Percentiles rank a stretch among this genome's conserved stretches.
phyloP scores from a whole-genome alignment of 2,888 invertebrate species.

The Chouioia cunea region DNA sequence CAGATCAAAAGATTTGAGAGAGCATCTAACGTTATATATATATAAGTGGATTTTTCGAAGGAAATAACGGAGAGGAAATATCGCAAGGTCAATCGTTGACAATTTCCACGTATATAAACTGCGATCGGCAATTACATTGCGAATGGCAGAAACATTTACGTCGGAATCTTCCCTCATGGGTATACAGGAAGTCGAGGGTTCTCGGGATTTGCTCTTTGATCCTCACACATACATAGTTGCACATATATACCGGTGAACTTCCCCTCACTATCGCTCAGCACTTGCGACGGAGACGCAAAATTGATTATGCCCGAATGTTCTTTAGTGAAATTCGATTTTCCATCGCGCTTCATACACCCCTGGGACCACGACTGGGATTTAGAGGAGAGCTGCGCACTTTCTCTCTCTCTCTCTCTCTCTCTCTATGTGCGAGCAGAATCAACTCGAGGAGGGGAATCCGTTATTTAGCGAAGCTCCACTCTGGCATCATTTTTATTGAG shows the following conservation, averaged over 20 bases:
- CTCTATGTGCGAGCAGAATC: slow-evolving; percentile 7
- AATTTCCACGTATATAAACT: not conserved
- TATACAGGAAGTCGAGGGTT: slow-evolving; percentile 7
- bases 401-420: not conserved
- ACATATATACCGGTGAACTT: not conserved
- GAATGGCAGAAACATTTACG: slow-evolving; percentile 30
- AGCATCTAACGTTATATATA: not conserved
- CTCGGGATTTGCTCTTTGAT: slow-evolving; percentile 31
- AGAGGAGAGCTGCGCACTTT: not conserved
- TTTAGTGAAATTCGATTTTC: slow-evolving; percentile 33
- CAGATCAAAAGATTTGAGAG: too few relatives aligned
- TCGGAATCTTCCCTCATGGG: not conserved
- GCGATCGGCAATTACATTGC: slow-evolving; percentile 16
- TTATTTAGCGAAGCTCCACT: too few relatives aligned
- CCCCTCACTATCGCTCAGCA: not conserved
- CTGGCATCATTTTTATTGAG: not conserved
- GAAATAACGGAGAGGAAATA: not conserved
- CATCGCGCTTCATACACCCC: not conserved
- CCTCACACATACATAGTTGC: not conserved
- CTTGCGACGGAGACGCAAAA: slow-evolving; percentile 9
- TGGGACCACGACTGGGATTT: not conserved
- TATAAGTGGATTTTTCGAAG: not conserved
- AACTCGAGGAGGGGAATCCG: not conserved
- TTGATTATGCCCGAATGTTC: slow-evolving; percentile 29
- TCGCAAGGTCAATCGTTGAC: not conserved